Conservation (phyloP, 1,140 invertebrate species). For the Magallana gigas region DNA sequence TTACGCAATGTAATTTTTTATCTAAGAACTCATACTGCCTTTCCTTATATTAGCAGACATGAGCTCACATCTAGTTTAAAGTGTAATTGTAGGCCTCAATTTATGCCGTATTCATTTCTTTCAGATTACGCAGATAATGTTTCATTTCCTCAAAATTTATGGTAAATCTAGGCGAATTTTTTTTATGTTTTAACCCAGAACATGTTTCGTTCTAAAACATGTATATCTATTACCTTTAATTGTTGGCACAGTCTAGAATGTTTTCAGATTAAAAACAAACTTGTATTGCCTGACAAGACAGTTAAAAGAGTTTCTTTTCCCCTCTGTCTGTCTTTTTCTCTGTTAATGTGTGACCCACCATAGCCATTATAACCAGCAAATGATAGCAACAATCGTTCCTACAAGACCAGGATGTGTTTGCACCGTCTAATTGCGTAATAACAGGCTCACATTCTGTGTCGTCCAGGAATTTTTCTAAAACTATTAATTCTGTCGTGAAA, state of each 20-base stretch:
- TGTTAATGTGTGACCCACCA: slow-evolving; percentile 16
- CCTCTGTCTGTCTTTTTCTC: not conserved
- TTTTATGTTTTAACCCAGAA: not conserved
- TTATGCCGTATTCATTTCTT: not conserved
- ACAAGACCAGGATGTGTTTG: not conserved
- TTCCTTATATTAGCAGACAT: no score
- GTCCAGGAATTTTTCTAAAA: not conserved
- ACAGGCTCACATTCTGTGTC: no score
- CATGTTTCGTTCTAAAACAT: not conserved
- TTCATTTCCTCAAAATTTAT: not conserved
- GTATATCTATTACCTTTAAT: no score
- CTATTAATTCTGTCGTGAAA: no score
- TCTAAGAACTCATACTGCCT: no score
- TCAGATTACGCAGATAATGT: not conserved
- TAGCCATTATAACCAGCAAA: not conserved
- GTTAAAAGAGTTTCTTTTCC: not conserved
- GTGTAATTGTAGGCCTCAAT: no score
- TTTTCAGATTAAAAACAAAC: not conserved
- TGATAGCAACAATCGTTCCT: not conserved
- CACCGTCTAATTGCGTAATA: not conserved
- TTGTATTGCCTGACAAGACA: not conserved
- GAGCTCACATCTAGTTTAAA: no score
- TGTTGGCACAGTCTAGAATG: not conserved
- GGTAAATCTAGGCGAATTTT: not conserved
- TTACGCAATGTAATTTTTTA: no score